A percentile compares a stretch with the other conserved stretches of the same genome.
Conservation (phyloP, 2,888 invertebrate genomes). For the Incurvaria masculella region DNA sequence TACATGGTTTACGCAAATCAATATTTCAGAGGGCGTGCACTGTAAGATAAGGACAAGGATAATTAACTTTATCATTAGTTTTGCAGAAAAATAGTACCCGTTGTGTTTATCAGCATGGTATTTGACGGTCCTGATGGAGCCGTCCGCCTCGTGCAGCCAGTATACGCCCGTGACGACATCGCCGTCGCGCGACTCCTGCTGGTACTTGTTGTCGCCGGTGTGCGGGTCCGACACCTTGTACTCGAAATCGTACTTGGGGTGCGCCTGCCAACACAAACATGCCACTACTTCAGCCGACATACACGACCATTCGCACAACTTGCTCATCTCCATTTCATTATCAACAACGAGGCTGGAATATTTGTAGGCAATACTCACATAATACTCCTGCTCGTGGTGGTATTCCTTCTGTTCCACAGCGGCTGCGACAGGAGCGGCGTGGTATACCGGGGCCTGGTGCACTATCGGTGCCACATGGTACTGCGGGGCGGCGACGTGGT, state of each 20-base stretch:
- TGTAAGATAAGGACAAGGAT: too few relatives aligned
- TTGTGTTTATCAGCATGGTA: conserved; percentile 25
- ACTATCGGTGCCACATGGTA: conserved; percentile 15
- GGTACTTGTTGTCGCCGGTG: conserved; percentile 28
- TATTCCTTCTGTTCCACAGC: conserved; percentile 12
- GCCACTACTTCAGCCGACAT: too few relatives aligned
- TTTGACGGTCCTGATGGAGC: conserved; percentile 25
- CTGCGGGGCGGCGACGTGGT: conserved; percentile 15
- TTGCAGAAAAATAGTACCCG: conserved; percentile 19
- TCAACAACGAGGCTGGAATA: too few relatives aligned
- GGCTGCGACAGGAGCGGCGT: conserved; percentile 20
- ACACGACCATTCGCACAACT: too few relatives aligned
- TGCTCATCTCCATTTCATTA: too few relatives aligned
- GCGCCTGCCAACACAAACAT: conserved; percentile 20
- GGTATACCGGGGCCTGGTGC: not conserved
- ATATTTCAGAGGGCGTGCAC: too few relatives aligned
- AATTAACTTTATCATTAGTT: too few relatives aligned
- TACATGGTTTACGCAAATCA: too few relatives aligned
- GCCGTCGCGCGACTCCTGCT: conserved; percentile 30
- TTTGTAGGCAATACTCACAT: conserved; percentile 2
- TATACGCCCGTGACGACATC: conserved; percentile 30
- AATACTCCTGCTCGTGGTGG: not conserved
- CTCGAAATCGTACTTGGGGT: conserved; percentile 28
- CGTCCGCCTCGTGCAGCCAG: conserved; percentile 28
- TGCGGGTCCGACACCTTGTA: conserved; percentile 29